Evolutionary conservation across 1,140 invertebrate species (phyloP), one percentile per base, ranked within the genome.

Genomic region (Orchesella cincta): DNA sequence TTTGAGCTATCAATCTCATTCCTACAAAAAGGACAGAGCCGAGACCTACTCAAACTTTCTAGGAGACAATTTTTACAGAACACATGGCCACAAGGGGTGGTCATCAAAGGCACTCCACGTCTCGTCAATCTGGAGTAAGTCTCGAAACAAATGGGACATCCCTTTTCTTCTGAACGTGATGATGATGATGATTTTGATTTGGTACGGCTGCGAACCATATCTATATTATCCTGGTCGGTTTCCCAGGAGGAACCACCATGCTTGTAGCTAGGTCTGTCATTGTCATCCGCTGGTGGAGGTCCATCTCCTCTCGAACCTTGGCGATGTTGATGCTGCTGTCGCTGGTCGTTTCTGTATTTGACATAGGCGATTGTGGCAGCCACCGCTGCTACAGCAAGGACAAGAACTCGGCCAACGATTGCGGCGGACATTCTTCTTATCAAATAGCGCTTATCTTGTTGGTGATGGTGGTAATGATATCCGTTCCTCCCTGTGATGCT

Each of bases 401-500:
- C 3, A 5, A 57, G 3, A 57, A 57, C 54, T 23, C 54, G 12
- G 8, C 54, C 54, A 57, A 57, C 26, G n/a, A 57, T 57, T 57
- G 54, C 54, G n/a, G n/a, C n/a, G 3, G 54, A 57, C 54, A 57
- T 57, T 57, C 26, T 26, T 57, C n/a, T n/a, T n/a, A n/a, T n/a
- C n/a, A n/a, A n/a, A n/a, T n/a, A n/a, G n/a, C n/a, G n/a, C n/a
- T n/a, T n/a, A n/a, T n/a, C n/a, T n/a, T n/a, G n/a, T n/a, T n/a
- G n/a, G n/a, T n/a, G n/a, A n/a, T n/a, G n/a, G n/a, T n/a, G n/a
- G n/a, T n/a, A n/a, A n/a, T n/a, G n/a, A n/a, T n/a, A n/a, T n/a
- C n/a, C n/a, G n/a, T n/a, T n/a, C n/a, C n/a, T n/a, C n/a, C n/a
- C n/a, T n/a, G n/a, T n/a, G n/a, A n/a, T n/a, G n/a, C n/a, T n/a